phyloP scores from a whole-genome alignment of 2,888 invertebrate genomes.

The Crepidodera aurea region DNA sequence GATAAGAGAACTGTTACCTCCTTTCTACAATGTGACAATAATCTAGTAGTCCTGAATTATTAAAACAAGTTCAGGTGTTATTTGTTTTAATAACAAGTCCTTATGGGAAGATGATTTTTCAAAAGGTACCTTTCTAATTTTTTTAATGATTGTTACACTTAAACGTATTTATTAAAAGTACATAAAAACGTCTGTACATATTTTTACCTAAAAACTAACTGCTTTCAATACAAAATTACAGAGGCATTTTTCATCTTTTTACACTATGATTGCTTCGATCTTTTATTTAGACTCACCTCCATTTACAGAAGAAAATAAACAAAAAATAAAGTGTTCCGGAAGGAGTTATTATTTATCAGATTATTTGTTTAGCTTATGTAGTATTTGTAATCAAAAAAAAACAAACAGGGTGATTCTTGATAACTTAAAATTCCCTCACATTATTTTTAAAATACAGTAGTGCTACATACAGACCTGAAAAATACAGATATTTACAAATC shows the following conservation, averaged over 20 bases:
- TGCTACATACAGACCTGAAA: too few species aligned
- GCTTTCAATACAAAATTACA: constrained; percentile 25
- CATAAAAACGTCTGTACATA: constrained; percentile 14
- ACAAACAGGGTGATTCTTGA: too few species aligned
- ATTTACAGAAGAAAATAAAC: not conserved
- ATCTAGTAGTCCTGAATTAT: too few species aligned
- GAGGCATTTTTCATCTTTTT: constrained; percentile 12
- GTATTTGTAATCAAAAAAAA: too few species aligned
- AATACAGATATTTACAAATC: too few species aligned
- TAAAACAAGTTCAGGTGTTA: too few species aligned
- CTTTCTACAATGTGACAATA: not conserved
- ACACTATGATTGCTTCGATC: constrained; percentile 10
- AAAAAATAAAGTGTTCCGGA: too few species aligned
- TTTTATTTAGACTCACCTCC: not conserved
- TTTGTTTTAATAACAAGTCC: too few species aligned
- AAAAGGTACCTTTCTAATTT: not conserved
- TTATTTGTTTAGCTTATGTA: too few species aligned
- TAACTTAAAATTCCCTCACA: too few species aligned
- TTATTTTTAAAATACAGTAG: too few species aligned
- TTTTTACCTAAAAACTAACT: constrained; percentile 13
- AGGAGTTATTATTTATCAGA: too few species aligned
- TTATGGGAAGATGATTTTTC: constrained; percentile 4
- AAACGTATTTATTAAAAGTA: constrained; percentile 12
- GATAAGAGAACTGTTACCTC: not conserved
- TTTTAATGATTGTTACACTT: constrained; percentile 1